phyloP scores from a whole-genome alignment of 35 echinoderm and acorn worm genomes.

The Amphiura filiformis region DNA sequence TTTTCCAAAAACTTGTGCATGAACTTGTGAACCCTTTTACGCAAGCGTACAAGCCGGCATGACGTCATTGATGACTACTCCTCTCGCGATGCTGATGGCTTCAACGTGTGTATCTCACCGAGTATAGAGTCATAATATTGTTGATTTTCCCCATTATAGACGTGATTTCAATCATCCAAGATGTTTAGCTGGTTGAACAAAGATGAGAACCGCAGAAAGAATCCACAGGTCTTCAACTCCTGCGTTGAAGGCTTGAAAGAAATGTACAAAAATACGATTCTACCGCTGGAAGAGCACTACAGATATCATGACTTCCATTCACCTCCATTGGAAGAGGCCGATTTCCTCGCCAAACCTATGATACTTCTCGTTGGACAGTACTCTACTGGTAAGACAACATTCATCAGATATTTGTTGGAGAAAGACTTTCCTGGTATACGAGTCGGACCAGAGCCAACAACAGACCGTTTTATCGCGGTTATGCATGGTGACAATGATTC shows the following conservation, averaged over 20 bases:
- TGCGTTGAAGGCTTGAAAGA: constrained; percentile 70
- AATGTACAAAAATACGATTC: constrained; percentile 65
- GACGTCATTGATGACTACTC: not conserved
- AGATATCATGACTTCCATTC: constrained; percentile 86
- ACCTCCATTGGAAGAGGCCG: constrained; percentile 71
- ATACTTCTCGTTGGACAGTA: constrained; percentile 96
- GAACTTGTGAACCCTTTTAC: not conserved
- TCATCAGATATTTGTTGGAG: constrained; percentile 94
- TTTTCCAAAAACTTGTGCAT: not conserved
- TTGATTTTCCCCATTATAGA: not conserved
- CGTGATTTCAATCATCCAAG: constrained; percentile 9
- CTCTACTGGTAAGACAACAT: constrained; percentile 98
- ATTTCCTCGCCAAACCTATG: constrained; percentile 94
- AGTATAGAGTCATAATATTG: not conserved
- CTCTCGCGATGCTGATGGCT: not conserved
- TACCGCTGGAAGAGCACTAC: constrained; percentile 71
- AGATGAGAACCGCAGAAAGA: constrained; percentile 75
- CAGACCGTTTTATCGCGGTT: constrained; percentile 88
- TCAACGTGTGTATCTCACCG: not conserved
- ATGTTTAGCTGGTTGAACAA: constrained; percentile 96
- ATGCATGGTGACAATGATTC: constrained; percentile 80
- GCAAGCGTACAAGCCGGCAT: not conserved
- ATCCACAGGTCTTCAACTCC: constrained; percentile 15
- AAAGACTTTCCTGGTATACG: constrained; percentile 95
- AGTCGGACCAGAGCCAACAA: constrained; percentile 96